These are phyloP conservation scores for Sebastes vulpes DNA, from an alignment of 2,797 vertebrate species.

Conservation along the genomic window DNA sequence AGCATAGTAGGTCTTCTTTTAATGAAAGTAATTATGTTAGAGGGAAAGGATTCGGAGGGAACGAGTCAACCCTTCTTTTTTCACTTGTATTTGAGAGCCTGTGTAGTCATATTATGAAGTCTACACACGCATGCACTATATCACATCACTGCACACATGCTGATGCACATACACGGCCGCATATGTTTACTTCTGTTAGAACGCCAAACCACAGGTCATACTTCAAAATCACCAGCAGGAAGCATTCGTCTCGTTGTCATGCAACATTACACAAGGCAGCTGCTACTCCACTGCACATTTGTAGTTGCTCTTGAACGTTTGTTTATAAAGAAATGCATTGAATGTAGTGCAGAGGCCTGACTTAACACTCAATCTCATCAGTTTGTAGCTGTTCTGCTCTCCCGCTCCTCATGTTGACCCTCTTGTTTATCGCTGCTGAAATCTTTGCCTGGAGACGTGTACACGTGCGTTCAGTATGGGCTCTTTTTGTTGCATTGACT, in stretches of 20 bases:
- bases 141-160: background rate
- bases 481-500: background rate
- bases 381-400: background rate
- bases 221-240: constrained; percentile 15
- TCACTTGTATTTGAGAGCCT: background rate
- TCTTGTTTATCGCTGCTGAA: background rate
- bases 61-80: background rate
- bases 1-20: background rate
- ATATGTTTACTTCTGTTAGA: constrained; percentile 3
- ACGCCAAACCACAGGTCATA: constrained; percentile 26
- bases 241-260: constrained; percentile 27
- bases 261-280: constrained; percentile 25
- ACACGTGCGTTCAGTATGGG: background rate
- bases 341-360: background rate
- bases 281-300: constrained; percentile 4
- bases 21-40: background rate
- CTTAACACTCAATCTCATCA: background rate
- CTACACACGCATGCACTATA: background rate
- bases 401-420: background rate
- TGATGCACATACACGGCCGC: background rate
- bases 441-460: background rate
- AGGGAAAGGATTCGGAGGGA: background rate
- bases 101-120: background rate
- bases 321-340: background rate
- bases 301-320: background rate